Percentiles rank a stretch among this genome's conserved stretches.
Evolutionary conservation across 2,888 invertebrate species (phyloP).

Genomic region (Idaea biselata): DNA sequence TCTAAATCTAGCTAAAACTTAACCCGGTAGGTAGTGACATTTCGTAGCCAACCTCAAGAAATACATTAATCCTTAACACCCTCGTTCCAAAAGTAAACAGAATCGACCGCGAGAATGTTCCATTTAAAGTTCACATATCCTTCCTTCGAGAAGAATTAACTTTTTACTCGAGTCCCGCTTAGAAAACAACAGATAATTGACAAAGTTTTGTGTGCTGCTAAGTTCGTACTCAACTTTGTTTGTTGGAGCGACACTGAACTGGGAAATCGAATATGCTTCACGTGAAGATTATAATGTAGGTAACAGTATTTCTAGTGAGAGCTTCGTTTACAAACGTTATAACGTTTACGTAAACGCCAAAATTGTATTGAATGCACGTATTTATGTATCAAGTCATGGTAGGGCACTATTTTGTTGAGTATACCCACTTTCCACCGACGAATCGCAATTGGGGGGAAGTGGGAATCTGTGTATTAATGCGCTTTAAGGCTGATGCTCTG

Average conservation of each 20-base stretch:
- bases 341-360: too few relatives aligned
- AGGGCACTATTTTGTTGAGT: too few relatives aligned
- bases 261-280: background rate
- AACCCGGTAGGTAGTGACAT: too few relatives aligned
- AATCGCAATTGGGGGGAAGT: too few relatives aligned
- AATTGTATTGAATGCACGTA: too few relatives aligned
- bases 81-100: background rate
- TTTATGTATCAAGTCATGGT: too few relatives aligned
- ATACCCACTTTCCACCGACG: too few relatives aligned
- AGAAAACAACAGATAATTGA: constrained; percentile 16
- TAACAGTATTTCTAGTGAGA: too few relatives aligned
- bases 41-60: too few relatives aligned
- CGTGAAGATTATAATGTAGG: background rate
- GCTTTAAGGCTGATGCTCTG: background rate
- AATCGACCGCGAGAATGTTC: background rate
- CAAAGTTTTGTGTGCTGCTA: constrained; percentile 5
- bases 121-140: background rate
- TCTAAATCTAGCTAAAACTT: too few relatives aligned
- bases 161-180: background rate
- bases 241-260: background rate
- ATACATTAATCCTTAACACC: background rate
- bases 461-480: too few relatives aligned
- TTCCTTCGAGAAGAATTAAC: background rate
- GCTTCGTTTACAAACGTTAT: too few relatives aligned
- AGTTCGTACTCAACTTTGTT: background rate